Percentiles rank a stretch among this genome's conserved stretches.
Evolutionary conservation across 2,797 vertebrate species (phyloP).

Genomic region (Linurgus olivaceus): DNA sequence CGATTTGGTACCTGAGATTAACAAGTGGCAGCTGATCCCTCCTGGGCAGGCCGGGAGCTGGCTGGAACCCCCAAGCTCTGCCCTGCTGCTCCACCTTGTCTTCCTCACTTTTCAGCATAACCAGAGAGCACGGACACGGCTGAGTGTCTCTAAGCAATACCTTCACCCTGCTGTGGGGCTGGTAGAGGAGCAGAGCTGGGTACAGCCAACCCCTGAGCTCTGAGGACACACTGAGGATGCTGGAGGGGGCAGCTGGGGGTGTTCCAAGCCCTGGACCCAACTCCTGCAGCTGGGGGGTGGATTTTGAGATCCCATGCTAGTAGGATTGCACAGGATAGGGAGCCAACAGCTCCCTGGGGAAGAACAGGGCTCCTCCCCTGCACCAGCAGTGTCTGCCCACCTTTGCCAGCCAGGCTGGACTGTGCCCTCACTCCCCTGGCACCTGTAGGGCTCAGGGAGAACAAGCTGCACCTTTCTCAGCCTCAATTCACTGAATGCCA

Average conservation of each 20-base stretch:
- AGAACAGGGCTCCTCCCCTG: background rate
- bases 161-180: background rate
- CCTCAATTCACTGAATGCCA: background rate
- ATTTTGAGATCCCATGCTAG: background rate
- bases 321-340: background rate
- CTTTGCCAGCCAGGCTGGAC: background rate
- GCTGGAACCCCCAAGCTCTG: background rate
- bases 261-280: background rate
- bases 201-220: background rate
- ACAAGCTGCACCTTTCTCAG: background rate
- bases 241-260: background rate
- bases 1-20: background rate
- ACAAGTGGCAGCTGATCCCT: background rate
- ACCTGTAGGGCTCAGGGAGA: background rate
- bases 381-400: background rate
- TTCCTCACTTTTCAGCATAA: constrained; percentile 16
- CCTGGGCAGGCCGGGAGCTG: background rate
- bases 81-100: background rate
- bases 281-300: background rate
- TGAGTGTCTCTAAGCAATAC: constrained; percentile 26
- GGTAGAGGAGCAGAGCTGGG: background rate
- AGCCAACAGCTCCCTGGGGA: background rate
- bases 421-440: background rate
- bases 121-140: background rate
- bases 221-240: background rate